Conservation (phyloP, 2,888 invertebrate genomes). For the Cephus pulcher region DNA sequence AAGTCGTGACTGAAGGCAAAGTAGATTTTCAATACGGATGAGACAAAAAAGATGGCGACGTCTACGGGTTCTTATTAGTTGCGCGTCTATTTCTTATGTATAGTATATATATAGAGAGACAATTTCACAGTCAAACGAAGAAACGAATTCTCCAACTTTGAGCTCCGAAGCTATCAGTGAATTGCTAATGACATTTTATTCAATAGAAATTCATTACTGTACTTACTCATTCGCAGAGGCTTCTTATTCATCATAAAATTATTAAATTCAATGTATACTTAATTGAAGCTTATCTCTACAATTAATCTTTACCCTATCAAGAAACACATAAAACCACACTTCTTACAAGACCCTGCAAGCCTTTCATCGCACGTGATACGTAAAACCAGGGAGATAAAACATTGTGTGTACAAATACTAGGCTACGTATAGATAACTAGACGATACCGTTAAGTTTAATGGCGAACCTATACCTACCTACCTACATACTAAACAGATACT, state of each 20-base stretch:
- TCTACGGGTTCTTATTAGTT: not conserved
- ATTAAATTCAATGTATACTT: not conserved
- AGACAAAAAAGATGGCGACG: not conserved
- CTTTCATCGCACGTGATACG: not conserved
- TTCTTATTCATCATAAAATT: not conserved
- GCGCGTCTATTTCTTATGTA: not conserved
- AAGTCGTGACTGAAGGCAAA: not conserved
- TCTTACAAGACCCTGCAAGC: not conserved
- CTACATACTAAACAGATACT: not conserved
- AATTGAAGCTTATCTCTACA: not conserved
- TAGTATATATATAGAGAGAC: not conserved
- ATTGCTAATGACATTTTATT: not conserved
- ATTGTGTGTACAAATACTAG: not conserved
- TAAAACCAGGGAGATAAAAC: not conserved
- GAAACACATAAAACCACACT: not conserved
- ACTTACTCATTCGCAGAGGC: not conserved
- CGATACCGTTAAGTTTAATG: not conserved
- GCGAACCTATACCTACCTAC: not conserved
- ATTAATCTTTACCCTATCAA: not conserved
- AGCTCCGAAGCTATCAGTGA: not conserved
- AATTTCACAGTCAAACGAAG: not conserved
- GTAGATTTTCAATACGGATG: not conserved
- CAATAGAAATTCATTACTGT: not conserved
- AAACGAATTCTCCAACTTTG: not conserved
- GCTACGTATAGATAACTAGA: not conserved